These are phyloP conservation scores for Pipistrellus kuhlii DNA, from an alignment of 2,797 vertebrate genomes.

Conservation along the genomic window DNA sequence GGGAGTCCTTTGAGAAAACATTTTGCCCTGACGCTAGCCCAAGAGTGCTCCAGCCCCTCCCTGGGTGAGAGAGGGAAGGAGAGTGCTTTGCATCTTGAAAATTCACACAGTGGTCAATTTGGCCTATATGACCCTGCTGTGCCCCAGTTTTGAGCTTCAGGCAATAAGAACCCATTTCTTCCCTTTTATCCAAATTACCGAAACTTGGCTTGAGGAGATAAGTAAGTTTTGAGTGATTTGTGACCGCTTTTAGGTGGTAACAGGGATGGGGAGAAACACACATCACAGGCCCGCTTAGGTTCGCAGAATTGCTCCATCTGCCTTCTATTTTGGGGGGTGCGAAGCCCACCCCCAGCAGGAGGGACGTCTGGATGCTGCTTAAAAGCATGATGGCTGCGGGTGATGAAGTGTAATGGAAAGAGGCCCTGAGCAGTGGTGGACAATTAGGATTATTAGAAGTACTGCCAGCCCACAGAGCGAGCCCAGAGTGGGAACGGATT, in stretches of 20 bases:
- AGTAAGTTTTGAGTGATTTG: slow-evolving; percentile 63
- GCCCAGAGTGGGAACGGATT: background rate
- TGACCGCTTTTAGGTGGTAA: slow-evolving; percentile 65
- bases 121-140: slow-evolving; percentile 68
- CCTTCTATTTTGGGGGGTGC: background rate
- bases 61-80: background rate
- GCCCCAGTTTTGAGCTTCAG: slow-evolving; percentile 4
- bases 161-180: slow-evolving; percentile 66
- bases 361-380: background rate
- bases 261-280: background rate
- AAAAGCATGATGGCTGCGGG: slow-evolving; percentile 27
- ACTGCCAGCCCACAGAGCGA: slow-evolving; percentile 15
- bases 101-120: background rate
- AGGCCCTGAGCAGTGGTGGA: background rate
- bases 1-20: slow-evolving; percentile 29
- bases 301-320: background rate
- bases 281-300: background rate
- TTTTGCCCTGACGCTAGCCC: background rate
- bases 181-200: slow-evolving; percentile 76
- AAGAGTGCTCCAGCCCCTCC: background rate
- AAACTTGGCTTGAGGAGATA: slow-evolving; percentile 41
- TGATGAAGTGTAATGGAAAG: slow-evolving; percentile 55
- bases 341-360: background rate
- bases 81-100: background rate
- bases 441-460: slow-evolving; percentile 62